Evolutionary conservation across 2,113 vertebrate genomes (phyloP).

Genomic region (Semnornis frantzii): DNA sequence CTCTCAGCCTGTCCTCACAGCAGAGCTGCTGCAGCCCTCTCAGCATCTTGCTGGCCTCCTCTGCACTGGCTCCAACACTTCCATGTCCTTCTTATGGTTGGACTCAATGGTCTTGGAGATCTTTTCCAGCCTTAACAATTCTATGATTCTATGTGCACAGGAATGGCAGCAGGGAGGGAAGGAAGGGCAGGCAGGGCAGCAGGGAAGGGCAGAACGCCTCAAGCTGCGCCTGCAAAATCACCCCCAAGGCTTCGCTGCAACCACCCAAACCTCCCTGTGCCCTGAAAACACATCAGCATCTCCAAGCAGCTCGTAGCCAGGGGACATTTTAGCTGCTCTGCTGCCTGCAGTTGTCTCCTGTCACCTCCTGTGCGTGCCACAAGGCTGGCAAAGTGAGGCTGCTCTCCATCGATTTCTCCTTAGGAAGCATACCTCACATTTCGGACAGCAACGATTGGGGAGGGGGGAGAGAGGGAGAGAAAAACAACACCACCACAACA

Average conservation of each 20-base stretch:
- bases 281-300: neutral
- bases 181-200: no score
- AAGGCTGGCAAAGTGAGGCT: neutral
- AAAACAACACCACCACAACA: neutral
- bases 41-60: no score
- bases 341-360: neutral
- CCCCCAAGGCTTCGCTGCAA: neutral
- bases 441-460: neutral
- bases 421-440: neutral
- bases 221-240: neutral
- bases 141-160: no score
- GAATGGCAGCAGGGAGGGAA: no score
- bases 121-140: no score
- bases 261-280: neutral
- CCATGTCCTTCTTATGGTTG: no score
- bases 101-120: no score
- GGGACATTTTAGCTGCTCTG: neutral
- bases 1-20: no score
- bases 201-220: neutral
- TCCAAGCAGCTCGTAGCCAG: neutral
- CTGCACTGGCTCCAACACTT: no score
- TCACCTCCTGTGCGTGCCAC: neutral
- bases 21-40: no score
- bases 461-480: no score
- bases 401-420: slow-evolving; percentile 2